Percentiles rank a stretch among this genome's conserved stretches.
Evolutionary conservation across 2,888 invertebrate genomes (phyloP).

Genomic region (Altica lythri): DNA sequence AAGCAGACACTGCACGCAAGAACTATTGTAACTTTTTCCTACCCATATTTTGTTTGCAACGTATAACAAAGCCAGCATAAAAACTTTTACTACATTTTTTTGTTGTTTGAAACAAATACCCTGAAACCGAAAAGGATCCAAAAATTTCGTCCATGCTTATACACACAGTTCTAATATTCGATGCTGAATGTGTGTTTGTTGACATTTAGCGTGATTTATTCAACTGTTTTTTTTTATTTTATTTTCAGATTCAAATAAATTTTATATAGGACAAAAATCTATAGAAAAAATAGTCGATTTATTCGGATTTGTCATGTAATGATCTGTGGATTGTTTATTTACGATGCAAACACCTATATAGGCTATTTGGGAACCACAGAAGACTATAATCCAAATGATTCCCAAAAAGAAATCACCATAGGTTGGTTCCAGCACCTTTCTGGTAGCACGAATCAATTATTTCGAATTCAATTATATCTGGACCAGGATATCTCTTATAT

Average conservation of each 20-base stretch:
- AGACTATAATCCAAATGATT: no score
- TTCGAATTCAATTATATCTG: no score
- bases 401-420: no score
- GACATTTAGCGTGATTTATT: slow-evolving; percentile 20
- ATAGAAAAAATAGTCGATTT: slow-evolving; percentile 12
- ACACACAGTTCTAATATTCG: slow-evolving; percentile 11
- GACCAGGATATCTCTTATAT: no score
- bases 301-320: slow-evolving; percentile 16
- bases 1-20: no score
- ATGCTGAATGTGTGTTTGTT: slow-evolving; percentile 13
- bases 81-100: background rate
- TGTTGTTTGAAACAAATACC: background rate
- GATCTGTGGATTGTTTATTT: slow-evolving; percentile 18
- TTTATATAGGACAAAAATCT: slow-evolving; percentile 15
- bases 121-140: background rate
- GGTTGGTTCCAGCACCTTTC: no score
- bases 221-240: slow-evolving; percentile 15
- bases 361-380: no score
- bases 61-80: slow-evolving; percentile 2
- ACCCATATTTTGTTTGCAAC: background rate
- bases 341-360: slow-evolving; percentile 4
- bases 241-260: slow-evolving; percentile 20
- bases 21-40: no score
- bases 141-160: background rate
- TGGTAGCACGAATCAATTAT: no score